phyloP scores from a whole-genome alignment of 2,888 invertebrate species.

The Eupithecia inturbata region DNA sequence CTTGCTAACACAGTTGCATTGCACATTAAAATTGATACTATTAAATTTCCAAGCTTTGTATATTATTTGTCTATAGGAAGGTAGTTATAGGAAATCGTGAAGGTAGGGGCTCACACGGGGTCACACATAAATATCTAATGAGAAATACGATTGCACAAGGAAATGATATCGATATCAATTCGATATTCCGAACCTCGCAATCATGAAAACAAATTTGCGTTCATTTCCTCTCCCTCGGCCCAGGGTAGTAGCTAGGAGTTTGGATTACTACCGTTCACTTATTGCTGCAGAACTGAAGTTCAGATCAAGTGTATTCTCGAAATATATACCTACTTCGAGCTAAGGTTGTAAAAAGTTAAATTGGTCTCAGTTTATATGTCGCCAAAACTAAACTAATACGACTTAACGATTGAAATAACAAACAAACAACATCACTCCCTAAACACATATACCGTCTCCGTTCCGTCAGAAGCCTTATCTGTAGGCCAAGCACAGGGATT shows the following conservation, averaged over 20 bases:
- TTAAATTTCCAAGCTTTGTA: slow-evolving; percentile 16
- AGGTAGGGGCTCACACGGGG: slow-evolving; percentile 71
- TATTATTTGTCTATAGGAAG: slow-evolving; percentile 29
- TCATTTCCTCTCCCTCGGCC: slow-evolving; percentile 78
- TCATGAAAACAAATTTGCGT: slow-evolving; percentile 83
- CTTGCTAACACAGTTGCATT: not conserved
- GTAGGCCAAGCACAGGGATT: too few relatives aligned
- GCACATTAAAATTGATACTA: too few relatives aligned
- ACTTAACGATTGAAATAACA: too few relatives aligned
- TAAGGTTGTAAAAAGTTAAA: not conserved
- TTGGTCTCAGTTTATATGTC: too few relatives aligned
- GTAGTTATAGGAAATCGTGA: slow-evolving; percentile 50
- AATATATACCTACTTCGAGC: not conserved
- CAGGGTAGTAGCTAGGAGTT: slow-evolving; percentile 38
- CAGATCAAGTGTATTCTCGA: not conserved
- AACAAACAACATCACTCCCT: too few relatives aligned
- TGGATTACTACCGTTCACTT: not conserved
- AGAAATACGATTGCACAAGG: slow-evolving; percentile 76
- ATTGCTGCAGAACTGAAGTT: not conserved
- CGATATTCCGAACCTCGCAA: slow-evolving; percentile 78
- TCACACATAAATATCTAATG: slow-evolving; percentile 75
- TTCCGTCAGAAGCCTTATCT: too few relatives aligned
- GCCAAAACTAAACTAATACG: too few relatives aligned
- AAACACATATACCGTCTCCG: too few relatives aligned
- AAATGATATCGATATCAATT: slow-evolving; percentile 79